These are phyloP conservation scores for Oncorhynchus mykiss DNA, from an alignment of 2,113 vertebrate species.

Conservation along the genomic window DNA sequence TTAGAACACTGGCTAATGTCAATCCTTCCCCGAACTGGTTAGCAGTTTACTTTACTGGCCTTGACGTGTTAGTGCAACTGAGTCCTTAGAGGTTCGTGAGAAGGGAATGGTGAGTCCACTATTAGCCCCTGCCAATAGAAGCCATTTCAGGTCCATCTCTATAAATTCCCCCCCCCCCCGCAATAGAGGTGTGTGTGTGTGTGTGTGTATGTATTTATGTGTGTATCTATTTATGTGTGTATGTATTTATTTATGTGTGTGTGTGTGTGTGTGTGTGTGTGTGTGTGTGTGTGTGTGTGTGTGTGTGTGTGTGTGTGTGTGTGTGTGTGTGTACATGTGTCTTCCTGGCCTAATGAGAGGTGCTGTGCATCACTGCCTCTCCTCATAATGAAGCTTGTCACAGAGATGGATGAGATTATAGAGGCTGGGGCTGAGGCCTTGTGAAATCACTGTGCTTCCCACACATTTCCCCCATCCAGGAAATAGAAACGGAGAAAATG, in stretches of 20 bases:
- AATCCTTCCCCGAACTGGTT: slow-evolving; percentile 32
- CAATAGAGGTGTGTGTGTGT: background rate
- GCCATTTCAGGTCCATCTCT: slow-evolving; percentile 53
- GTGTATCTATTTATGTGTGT: background rate
- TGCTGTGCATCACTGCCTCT: slow-evolving; percentile 73
- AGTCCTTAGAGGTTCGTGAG: slow-evolving; percentile 61
- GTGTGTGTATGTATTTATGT: background rate
- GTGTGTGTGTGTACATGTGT: slow-evolving; percentile 60
- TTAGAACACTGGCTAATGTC: slow-evolving; percentile 63
- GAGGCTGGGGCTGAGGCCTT: slow-evolving; percentile 66
- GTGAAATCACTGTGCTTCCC: slow-evolving; percentile 68
- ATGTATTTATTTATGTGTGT: background rate
- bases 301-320: slow-evolving; percentile 58
- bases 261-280: slow-evolving; percentile 5
- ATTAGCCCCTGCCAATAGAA: slow-evolving; percentile 35
- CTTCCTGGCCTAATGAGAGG: slow-evolving; percentile 71
- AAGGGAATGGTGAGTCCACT: slow-evolving; percentile 89
- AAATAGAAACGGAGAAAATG: slow-evolving; percentile 38
- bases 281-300: slow-evolving; percentile 23
- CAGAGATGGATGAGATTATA: slow-evolving; percentile 78
- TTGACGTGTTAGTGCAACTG: background rate
- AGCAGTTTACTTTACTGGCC: slow-evolving; percentile 31
- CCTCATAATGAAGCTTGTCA: slow-evolving; percentile 79
- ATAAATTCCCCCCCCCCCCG: background rate
- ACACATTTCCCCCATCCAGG: slow-evolving; percentile 52